phyloP scores from a whole-genome alignment of 2,113 vertebrate species.

The Anguilla japonica region DNA sequence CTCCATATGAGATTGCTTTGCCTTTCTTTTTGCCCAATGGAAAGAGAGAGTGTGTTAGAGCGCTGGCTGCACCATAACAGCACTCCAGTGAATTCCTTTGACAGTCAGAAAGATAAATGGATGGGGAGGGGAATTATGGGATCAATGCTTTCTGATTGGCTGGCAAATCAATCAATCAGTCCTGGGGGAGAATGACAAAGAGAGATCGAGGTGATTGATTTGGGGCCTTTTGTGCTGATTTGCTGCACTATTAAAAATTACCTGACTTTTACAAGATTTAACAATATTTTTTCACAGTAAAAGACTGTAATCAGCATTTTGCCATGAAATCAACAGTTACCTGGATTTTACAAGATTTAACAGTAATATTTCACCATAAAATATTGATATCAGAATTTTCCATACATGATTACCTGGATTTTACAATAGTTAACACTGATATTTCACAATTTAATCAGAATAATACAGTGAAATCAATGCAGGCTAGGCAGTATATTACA shows the following conservation, averaged over 20 bases:
- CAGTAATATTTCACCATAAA: no score
- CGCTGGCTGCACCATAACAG: constrained; percentile 34
- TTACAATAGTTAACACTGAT: no score
- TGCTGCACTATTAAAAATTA: constrained; percentile 35
- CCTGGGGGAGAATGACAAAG: constrained; percentile 45
- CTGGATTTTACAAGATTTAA: no score
- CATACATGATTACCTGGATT: no score
- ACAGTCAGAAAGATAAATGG: constrained; percentile 62
- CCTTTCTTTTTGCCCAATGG: background rate
- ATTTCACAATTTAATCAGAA: no score
- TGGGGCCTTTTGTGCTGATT: constrained; percentile 46
- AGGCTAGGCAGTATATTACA: no score
- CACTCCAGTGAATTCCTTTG: constrained; percentile 56
- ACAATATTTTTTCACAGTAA: no score
- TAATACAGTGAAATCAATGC: no score
- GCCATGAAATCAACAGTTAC: no score
- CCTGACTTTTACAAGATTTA: no score
- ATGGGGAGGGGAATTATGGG: constrained; percentile 47
- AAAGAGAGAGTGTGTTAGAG: constrained; percentile 46
- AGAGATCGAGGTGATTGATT: constrained; percentile 71
- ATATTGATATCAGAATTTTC: no score
- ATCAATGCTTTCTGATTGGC: constrained; percentile 68
- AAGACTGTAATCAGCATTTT: no score
- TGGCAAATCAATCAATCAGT: constrained; percentile 64
- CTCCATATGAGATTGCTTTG: background rate